Evolutionary conservation across 2,113 vertebrate species (phyloP).

Genomic region (Phalacrocorax carbo): DNA sequence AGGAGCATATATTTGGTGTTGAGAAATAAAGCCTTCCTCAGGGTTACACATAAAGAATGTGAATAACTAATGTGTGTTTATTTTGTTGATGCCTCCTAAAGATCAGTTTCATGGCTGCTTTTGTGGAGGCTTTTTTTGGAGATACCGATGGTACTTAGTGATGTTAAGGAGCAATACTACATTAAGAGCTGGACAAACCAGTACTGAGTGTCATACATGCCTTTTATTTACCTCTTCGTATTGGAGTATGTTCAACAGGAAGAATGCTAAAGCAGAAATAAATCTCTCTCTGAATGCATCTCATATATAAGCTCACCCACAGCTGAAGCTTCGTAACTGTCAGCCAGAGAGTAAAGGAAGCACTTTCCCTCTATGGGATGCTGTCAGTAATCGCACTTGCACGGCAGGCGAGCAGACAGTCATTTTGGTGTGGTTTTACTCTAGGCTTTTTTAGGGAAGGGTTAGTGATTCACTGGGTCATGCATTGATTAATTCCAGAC

Average conservation of each 20-base stretch:
- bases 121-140: neutral
- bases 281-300: neutral
- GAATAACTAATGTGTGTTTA: neutral
- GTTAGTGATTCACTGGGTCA: neutral
- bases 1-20: neutral
- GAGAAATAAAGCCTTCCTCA: neutral
- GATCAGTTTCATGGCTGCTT: neutral
- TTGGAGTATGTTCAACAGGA: neutral
- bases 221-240: neutral
- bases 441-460: neutral
- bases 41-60: neutral
- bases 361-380: neutral
- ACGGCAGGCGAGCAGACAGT: neutral
- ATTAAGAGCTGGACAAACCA: neutral
- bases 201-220: neutral
- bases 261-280: neutral
- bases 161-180: neutral
- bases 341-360: neutral
- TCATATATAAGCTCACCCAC: neutral
- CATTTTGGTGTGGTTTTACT: neutral
- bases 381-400: neutral
- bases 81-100: slow-evolving; percentile 11
- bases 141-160: neutral
- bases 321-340: neutral
- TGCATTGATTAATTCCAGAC: neutral